These are phyloP conservation scores for Pomatorhinus ruficollis DNA, from an alignment of 2,113 vertebrate species.

Conservation along the genomic window DNA sequence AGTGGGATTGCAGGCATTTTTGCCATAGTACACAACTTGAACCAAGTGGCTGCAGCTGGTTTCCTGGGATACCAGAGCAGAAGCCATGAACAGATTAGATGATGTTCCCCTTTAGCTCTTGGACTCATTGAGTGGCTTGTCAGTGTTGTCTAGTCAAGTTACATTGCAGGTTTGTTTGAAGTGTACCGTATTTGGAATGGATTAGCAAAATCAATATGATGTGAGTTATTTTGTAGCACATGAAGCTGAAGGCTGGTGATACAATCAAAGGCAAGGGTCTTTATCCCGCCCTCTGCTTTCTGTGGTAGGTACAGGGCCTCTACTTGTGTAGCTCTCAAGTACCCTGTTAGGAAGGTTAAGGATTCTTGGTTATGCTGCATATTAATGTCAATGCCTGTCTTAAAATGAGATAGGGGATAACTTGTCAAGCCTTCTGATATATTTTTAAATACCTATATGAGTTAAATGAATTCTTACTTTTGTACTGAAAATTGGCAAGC, in stretches of 20 bases:
- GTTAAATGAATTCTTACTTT: not conserved
- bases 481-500: not conserved
- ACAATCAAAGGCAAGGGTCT: not conserved
- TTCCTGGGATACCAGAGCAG: slow-evolving; percentile 42
- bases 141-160: not conserved
- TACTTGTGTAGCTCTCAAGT: not conserved
- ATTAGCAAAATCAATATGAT: not conserved
- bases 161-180: not conserved
- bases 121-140: not conserved
- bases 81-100: not conserved
- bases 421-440: not conserved
- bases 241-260: not conserved
- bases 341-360: not conserved
- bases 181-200: not conserved
- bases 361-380: not conserved
- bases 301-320: not conserved
- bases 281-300: not conserved
- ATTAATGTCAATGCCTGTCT: not conserved
- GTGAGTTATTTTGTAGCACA: not conserved
- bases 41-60: slow-evolving; percentile 11
- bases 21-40: not conserved
- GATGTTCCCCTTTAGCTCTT: not conserved
- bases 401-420: not conserved
- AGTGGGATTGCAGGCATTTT: slow-evolving; percentile 5
- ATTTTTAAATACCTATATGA: not conserved